phyloP scores from a whole-genome alignment of 2,888 invertebrate species.

The Scelioninae gen. 1 region DNA sequence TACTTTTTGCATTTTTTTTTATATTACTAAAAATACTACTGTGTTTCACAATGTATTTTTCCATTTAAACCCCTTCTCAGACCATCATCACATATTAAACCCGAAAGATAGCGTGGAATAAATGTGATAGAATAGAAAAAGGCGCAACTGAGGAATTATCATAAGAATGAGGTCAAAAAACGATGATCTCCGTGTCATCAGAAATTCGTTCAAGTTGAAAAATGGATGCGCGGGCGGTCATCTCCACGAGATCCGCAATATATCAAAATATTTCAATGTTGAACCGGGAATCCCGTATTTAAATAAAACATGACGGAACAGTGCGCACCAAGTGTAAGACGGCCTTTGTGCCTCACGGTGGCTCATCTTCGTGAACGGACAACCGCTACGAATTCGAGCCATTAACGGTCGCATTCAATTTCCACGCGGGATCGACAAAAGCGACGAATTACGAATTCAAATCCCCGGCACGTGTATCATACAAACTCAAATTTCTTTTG shows the following conservation, averaged over 20 bases:
- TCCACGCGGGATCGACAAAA: slow-evolving; percentile 77
- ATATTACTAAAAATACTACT: too few species aligned
- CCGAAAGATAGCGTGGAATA: slow-evolving; percentile 11
- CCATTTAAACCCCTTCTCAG: too few species aligned
- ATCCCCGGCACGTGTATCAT: slow-evolving; percentile 78
- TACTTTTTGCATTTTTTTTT: too few species aligned
- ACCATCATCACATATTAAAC: too few species aligned
- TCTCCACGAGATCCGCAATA: slow-evolving; percentile 48
- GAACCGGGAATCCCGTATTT: slow-evolving; percentile 48
- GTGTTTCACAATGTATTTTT: too few species aligned
- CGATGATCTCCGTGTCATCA: slow-evolving; percentile 51
- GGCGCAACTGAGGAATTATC: slow-evolving; percentile 1
- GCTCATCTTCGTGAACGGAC: slow-evolving; percentile 74
- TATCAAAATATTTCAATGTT: slow-evolving; percentile 58
- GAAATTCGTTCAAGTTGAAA: slow-evolving; percentile 48
- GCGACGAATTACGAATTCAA: slow-evolving; percentile 80
- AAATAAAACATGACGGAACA: slow-evolving; percentile 62
- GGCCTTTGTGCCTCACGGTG: slow-evolving; percentile 70
- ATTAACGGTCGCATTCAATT: slow-evolving; percentile 80
- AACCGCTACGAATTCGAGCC: slow-evolving; percentile 75
- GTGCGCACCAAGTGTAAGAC: slow-evolving; percentile 52
- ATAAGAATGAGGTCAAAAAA: slow-evolving; percentile 53
- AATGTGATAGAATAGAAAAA: slow-evolving; percentile 8
- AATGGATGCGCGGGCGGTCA: slow-evolving; percentile 44
- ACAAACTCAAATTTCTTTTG: slow-evolving; percentile 74